Evolutionary conservation across 2,113 vertebrate species (phyloP), one percentile per base, ranked within the genome.

Genomic region (Pelobates fuscus): DNA sequence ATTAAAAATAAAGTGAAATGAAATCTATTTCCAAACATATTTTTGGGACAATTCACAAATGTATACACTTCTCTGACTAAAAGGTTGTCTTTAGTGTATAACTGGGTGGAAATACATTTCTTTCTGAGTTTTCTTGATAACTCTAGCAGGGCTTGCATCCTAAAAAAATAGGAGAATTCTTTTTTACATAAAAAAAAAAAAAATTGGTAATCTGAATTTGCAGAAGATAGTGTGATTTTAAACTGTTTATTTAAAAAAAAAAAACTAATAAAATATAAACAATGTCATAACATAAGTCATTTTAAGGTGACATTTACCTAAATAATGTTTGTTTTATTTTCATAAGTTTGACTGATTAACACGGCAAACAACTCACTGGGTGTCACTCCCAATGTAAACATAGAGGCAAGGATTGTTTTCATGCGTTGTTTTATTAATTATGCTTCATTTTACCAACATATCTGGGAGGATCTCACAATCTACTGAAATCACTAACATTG

Each of bases 361-460:
- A 41, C 65, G 61, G 73, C 52, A 68, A 68, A 64, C 65, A 61
- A 37, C 55, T 61, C 55, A 67, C 65, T 68, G 55, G 67, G 43
- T 77, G 64, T 77, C 73, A 77, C 55, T 68, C 55, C 73, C 64
- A 77, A 77, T 64, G 64, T 77, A 77, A 77, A 77, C 65, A 77
- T 26, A 0, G 12, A 68, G 55, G 46, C 37, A 68, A 23, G 55
- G 41, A 29, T 61, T 77, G 64, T 67, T 64, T 77, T 49, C 57
- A 37, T 30, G 26, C 67, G 41, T 49, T 77, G 64, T 32, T 30
- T 57, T 68, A 77, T 77, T 77, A 77, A 77, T 77, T 77, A 77
- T 59, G 64, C 65, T 43, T 77, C 73, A 77, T 77, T 77, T 77
- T 77, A 77, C 32, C 43, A 61, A 55, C 73, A 67, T 64, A 68